Evolutionary conservation across 2,888 invertebrate species (phyloP), one percentile per base, ranked within the genome.

Genomic region (Agonopterix heracliana): DNA sequence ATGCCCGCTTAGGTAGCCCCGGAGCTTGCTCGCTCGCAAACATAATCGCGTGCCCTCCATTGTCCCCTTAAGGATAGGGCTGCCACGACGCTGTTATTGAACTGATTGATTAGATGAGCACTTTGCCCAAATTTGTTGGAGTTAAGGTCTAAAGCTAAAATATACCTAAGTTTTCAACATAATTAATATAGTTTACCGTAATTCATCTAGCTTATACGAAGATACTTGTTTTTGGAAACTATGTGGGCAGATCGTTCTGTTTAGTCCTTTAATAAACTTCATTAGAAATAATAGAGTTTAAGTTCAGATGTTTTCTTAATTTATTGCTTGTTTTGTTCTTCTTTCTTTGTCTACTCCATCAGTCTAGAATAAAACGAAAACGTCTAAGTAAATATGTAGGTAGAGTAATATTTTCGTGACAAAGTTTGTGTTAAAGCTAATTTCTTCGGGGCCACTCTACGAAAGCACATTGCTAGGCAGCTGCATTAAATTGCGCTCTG

Each of bases 1-100:
- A 83, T 83, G 78, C 80, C 73, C 81, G 82, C 81, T 81, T 80
- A 81, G 78, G 78, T 78, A 71, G 62, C 73, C 77, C 72, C 75
- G 64, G 77, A 73, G 75, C 73, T 73, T 74, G 74, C 76, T 72
- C 26, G 26, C 68, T 72, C 68, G 70, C 78, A 78, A 81, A 78
- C 75, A 79, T 78, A 82, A 79, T 81, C 74, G 77, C 69, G 71
- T 65, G 74, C 77, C 76, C 74, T 78, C 78, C 74, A 74, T 74
- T 72, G 71, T 71, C 71, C 72, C 66, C 65, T 64, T 61, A 68
- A 71, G 70, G 64, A 74, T 68, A 73, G 71, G 63, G 63, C 68
- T 65, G 71, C 61, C 71, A 66, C 64, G 64, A 66, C 38, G 55
- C 68, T 63, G 60, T 64, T 68, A 65, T 54, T 59, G 55, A 66